These are phyloP conservation scores for Drosophila lacicola DNA, from an alignment of 2,888 invertebrate genomes.

Conservation along the genomic window DNA sequence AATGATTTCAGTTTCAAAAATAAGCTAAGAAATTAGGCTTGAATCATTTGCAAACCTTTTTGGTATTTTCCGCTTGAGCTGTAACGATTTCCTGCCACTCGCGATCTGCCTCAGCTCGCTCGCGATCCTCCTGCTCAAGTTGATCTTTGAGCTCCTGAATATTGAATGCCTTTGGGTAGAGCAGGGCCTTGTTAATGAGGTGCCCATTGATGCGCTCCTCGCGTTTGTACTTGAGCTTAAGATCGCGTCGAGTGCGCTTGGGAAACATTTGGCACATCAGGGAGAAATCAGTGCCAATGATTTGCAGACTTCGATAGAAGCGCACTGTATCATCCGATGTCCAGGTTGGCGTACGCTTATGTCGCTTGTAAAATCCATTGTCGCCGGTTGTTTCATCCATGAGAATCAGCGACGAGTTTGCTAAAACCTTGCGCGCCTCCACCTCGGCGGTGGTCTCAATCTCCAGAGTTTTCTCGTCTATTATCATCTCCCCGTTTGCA, in stretches of 20 bases:
- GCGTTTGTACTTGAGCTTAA: constrained; percentile 96
- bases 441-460: constrained; percentile 89
- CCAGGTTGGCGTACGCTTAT: constrained; percentile 91
- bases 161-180: constrained; percentile 90
- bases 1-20: not conserved
- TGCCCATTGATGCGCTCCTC: constrained; percentile 92
- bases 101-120: constrained; percentile 65
- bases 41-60: constrained; percentile 65
- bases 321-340: constrained; percentile 92
- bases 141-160: constrained; percentile 87
- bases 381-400: constrained; percentile 87
- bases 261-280: constrained; percentile 94
- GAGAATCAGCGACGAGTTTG: constrained; percentile 88
- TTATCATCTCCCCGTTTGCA: constrained; percentile 92
- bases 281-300: constrained; percentile 96
- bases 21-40: not conserved
- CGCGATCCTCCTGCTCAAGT: constrained; percentile 85
- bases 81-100: constrained; percentile 71
- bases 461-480: constrained; percentile 93
- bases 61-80: constrained; percentile 57
- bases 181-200: constrained; percentile 91
- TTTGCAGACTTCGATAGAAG: constrained; percentile 95
- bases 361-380: constrained; percentile 89
- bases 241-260: constrained; percentile 90
- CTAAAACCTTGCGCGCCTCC: constrained; percentile 88